phyloP scores from a whole-genome alignment of 1,140 invertebrate species.

The Megathymus violae region DNA sequence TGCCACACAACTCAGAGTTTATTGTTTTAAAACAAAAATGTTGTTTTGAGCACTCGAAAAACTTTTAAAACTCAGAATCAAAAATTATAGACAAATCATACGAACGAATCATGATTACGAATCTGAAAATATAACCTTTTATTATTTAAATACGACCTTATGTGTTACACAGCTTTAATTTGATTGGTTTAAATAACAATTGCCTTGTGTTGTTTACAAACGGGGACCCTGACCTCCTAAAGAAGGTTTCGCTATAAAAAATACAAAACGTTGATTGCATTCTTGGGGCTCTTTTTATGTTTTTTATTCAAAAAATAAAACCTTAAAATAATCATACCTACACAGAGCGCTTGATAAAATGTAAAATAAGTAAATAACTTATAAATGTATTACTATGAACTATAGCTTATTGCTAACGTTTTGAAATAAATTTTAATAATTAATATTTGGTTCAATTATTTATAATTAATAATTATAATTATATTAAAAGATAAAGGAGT shows the following conservation, averaged over 20 bases:
- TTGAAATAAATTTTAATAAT: too few species aligned
- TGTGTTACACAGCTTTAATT: constrained; percentile 8
- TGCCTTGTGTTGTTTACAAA: constrained; percentile 30
- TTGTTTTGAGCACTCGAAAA: too few species aligned
- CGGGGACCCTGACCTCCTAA: constrained; percentile 31
- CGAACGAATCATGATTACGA: constrained; percentile 10
- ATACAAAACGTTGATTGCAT: constrained; percentile 3
- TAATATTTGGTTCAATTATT: too few species aligned
- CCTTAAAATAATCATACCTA: too few species aligned
- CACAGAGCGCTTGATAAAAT: too few species aligned
- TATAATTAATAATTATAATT: too few species aligned
- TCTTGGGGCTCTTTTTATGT: constrained; percentile 2
- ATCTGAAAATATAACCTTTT: constrained; percentile 19
- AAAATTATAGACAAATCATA: constrained; percentile 8
- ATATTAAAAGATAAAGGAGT: too few species aligned
- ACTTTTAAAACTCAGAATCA: constrained; percentile 10
- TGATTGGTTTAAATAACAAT: neutral
- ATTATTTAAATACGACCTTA: constrained; percentile 16
- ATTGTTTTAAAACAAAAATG: neutral
- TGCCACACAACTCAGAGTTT: neutral
- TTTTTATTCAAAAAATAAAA: constrained; percentile 16
- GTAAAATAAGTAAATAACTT: too few species aligned
- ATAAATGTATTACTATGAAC: too few species aligned
- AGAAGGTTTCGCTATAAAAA: constrained; percentile 29
- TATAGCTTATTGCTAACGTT: too few species aligned